These are phyloP conservation scores for Pogonognathellus flavescens DNA, from an alignment of 1,140 invertebrate species.

Conservation along the genomic window DNA sequence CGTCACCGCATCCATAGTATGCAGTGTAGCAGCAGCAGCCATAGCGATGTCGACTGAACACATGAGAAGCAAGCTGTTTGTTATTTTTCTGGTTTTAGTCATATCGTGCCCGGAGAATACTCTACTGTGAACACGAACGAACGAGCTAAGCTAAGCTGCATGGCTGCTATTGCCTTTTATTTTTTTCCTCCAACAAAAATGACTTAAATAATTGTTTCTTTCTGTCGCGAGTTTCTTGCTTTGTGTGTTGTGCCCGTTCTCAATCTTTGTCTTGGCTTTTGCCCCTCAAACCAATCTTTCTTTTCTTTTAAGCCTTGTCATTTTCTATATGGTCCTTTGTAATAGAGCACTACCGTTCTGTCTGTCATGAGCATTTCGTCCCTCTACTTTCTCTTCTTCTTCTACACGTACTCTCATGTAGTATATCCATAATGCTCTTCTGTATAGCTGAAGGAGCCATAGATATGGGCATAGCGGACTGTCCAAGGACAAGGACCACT, in stretches of 20 bases:
- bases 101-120: background rate
- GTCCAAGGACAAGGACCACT: too few relatives aligned
- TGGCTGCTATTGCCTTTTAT: constrained; percentile 30
- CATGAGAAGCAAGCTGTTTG: background rate
- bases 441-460: too few relatives aligned
- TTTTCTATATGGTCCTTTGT: constrained; percentile 20
- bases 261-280: constrained; percentile 46
- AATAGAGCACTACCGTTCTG: background rate
- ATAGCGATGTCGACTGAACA: background rate
- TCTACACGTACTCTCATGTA: background rate
- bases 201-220: constrained; percentile 43
- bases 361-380: background rate
- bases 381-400: background rate
- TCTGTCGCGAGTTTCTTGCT: constrained; percentile 18
- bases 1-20: background rate
- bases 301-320: constrained; percentile 42
- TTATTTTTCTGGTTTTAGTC: background rate
- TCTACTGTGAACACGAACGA: background rate
- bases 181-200: constrained; percentile 41
- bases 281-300: constrained; percentile 45
- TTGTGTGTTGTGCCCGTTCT: constrained; percentile 33
- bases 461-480: too few relatives aligned
- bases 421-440: too few relatives aligned
- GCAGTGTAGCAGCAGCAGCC: background rate
- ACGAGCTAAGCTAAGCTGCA: background rate